phyloP scores from a whole-genome alignment of 1,140 invertebrate species.

The Bilobella aurantiaca region DNA sequence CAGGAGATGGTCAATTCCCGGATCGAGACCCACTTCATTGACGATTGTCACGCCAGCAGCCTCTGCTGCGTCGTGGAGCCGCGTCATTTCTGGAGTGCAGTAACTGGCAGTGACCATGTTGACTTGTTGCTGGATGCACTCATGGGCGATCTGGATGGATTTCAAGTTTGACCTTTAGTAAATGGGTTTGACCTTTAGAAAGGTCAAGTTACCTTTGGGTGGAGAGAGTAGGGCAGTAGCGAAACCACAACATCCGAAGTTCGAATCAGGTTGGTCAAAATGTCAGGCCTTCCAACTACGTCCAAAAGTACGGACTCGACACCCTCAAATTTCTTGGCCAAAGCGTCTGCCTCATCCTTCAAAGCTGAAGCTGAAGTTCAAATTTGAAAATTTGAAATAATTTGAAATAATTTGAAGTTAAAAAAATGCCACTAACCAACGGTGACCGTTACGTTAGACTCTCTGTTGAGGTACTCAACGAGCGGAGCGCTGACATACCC shows the following conservation, averaged over 20 bases:
- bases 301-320: constrained; percentile 73
- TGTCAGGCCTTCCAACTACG: constrained; percentile 58
- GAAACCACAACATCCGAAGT: constrained; percentile 76
- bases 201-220: constrained; percentile 48
- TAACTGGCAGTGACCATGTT: constrained; percentile 98
- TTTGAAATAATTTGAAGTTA: constrained; percentile 2
- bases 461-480: constrained; percentile 82
- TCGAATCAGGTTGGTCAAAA: constrained; percentile 58
- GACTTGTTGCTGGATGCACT: constrained; percentile 71
- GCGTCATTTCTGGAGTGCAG: constrained; percentile 67
- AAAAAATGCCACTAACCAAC: constrained; percentile 56
- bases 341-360: constrained; percentile 72
- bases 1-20: constrained; percentile 93
- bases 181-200: not conserved
- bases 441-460: constrained; percentile 65
- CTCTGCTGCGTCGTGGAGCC: constrained; percentile 66
- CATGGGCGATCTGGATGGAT: constrained; percentile 59
- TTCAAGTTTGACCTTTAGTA: too few relatives aligned
- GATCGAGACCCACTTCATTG: constrained; percentile 94
- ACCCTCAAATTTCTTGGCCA: constrained; percentile 64
- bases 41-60: constrained; percentile 79
- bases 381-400: not conserved
- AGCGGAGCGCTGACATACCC: constrained; percentile 87
- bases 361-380: constrained; percentile 59
- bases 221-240: constrained; percentile 81